Conservation (phyloP, 2,888 invertebrate genomes). For the Troglohyphantes excavatus region DNA sequence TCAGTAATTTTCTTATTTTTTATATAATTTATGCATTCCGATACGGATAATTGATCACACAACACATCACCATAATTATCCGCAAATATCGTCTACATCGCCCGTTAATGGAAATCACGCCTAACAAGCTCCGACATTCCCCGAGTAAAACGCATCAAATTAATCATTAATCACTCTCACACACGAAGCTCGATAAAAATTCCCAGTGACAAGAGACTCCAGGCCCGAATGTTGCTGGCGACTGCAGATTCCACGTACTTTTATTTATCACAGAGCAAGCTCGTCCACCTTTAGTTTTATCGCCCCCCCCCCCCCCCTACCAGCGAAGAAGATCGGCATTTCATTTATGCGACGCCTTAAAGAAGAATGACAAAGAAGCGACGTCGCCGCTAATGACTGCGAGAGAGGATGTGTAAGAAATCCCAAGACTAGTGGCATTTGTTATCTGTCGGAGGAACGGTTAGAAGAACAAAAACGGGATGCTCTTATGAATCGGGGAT, state of each 20-base stretch:
- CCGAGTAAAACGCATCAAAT: slow-evolving; percentile 12
- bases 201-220: neutral
- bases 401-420: slow-evolving; percentile 27
- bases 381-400: slow-evolving; percentile 16
- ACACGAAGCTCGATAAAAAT: slow-evolving; percentile 19
- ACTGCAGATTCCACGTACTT: slow-evolving; percentile 19
- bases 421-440: slow-evolving; percentile 36
- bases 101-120: neutral
- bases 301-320: too few species aligned
- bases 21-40: too few species aligned
- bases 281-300: slow-evolving; percentile 33
- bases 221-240: neutral
- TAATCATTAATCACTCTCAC: slow-evolving; percentile 27
- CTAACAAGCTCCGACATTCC: neutral
- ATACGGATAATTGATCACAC: too few species aligned
- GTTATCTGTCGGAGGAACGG: slow-evolving; percentile 31
- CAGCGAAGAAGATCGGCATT: slow-evolving; percentile 5
- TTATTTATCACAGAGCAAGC: slow-evolving; percentile 30
- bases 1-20: too few species aligned
- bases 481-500: neutral
- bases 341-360: neutral
- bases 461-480: neutral
- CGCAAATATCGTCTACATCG: neutral
- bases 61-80: neutral
- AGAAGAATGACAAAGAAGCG: slow-evolving; percentile 13